Evolutionary conservation across 2,797 vertebrate species (phyloP).

Genomic region (Rhincodon typus): DNA sequence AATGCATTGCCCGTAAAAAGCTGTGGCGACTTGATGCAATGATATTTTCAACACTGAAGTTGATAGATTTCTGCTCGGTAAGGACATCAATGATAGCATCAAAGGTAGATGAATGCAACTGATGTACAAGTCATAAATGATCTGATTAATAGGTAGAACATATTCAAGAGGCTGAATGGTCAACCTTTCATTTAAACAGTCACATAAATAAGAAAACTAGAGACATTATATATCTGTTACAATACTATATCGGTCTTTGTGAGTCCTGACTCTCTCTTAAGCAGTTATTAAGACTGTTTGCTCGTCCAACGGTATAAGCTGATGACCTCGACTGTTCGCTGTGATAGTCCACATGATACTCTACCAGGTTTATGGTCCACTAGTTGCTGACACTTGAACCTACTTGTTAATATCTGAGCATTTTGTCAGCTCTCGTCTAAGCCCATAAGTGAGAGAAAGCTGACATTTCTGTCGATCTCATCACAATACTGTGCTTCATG

Average conservation of each 20-base stretch:
- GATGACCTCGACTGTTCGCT: neutral
- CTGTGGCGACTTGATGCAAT: neutral
- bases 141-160: neutral
- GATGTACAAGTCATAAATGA: neutral
- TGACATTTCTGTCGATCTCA: conserved; percentile 1
- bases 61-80: neutral
- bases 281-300: neutral
- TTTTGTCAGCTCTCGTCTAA: conserved; percentile 28
- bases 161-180: neutral
- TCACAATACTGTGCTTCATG: conserved; percentile 12
- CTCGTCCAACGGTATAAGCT: neutral
- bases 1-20: too few species aligned
- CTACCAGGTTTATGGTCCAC: neutral
- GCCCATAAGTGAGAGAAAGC: neutral
- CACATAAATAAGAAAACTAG: neutral
- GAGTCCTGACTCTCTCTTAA: neutral
- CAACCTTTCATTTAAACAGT: neutral
- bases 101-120: neutral
- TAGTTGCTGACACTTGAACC: conserved; percentile 25
- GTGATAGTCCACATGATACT: neutral
- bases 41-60: neutral
- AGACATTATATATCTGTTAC: neutral
- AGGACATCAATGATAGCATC: neutral
- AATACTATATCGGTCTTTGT: neutral
- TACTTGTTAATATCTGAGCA: conserved; percentile 17